Percentiles rank a stretch among this genome's conserved stretches.
Conservation (phyloP, 1,140 invertebrate genomes). For the Conus betulinus region DNA sequence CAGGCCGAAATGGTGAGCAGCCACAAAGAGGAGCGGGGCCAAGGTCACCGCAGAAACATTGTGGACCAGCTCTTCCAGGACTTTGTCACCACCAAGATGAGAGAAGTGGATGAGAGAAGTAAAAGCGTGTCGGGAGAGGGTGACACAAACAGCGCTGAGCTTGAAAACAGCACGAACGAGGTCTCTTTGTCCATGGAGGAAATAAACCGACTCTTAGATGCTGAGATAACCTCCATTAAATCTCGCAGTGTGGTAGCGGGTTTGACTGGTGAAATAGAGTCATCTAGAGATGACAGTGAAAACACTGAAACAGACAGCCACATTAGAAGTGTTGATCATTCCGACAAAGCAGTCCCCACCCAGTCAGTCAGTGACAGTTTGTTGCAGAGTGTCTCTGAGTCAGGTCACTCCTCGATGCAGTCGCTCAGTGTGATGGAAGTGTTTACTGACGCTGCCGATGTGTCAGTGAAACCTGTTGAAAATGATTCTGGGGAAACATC, state of each 20-base stretch:
- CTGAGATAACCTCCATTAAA: constrained; percentile 59
- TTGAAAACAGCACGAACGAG: constrained; percentile 65
- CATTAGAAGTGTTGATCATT: not conserved
- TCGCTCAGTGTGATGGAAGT: not conserved
- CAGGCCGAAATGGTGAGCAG: not conserved
- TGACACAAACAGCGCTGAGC: constrained; percentile 42
- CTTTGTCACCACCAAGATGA: constrained; percentile 61
- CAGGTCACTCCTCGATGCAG: not conserved
- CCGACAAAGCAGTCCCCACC: not conserved
- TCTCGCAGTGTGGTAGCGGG: not conserved
- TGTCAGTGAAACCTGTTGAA: not conserved
- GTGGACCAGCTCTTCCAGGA: constrained; percentile 67
- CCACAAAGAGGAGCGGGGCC: not conserved
- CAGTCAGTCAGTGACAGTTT: not conserved
- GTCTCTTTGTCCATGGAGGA: constrained; percentile 72
- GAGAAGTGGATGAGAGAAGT: constrained; percentile 53
- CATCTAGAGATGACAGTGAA: not conserved
- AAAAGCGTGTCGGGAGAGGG: constrained; percentile 53
- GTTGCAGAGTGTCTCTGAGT: not conserved
- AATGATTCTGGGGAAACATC: not conserved
- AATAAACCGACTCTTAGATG: constrained; percentile 76
- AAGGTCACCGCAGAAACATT: constrained; percentile 36
- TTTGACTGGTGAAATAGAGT: not conserved
- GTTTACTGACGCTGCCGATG: not conserved
- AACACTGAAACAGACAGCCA: not conserved